A percentile compares a stretch with the other conserved stretches of the same genome.
Evolutionary conservation across 2,113 vertebrate genomes (phyloP).

Genomic region (Hemibagrus wyckioides): DNA sequence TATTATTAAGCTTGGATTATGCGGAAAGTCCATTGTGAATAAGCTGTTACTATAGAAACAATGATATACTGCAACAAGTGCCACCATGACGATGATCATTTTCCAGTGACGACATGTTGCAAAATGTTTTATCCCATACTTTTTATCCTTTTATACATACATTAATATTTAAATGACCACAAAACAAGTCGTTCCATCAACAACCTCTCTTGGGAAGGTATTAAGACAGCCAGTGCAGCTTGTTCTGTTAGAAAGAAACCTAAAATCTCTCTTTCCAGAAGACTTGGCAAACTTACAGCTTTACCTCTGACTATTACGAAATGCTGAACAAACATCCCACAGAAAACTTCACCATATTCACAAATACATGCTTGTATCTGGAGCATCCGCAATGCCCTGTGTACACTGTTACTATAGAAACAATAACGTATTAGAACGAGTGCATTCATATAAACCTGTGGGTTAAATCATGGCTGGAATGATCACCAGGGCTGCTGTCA

Average conservation of each 20-base stretch:
- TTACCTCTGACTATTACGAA: neutral
- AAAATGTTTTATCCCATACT: neutral
- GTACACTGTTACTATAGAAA: conserved; percentile 6
- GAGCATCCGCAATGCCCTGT: neutral
- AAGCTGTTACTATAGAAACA: neutral
- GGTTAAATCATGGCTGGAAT: neutral
- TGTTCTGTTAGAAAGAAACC: too few relatives aligned
- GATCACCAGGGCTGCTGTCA: neutral
- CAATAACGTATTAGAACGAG: neutral
- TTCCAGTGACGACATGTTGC: neutral
- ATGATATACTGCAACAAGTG: neutral
- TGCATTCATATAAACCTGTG: neutral
- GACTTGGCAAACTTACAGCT: neutral
- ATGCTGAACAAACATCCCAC: neutral
- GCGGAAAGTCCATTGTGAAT: neutral
- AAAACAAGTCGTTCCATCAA: neutral
- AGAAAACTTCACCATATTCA: neutral
- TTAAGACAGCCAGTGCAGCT: neutral
- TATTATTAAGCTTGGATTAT: neutral
- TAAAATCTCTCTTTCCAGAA: neutral
- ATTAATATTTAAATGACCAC: neutral
- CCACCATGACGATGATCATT: neutral
- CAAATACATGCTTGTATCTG: neutral
- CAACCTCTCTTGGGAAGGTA: neutral
- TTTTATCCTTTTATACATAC: neutral